phyloP scores from a whole-genome alignment of 92 coral and sea anemone genomes.

The Porites lobata region DNA sequence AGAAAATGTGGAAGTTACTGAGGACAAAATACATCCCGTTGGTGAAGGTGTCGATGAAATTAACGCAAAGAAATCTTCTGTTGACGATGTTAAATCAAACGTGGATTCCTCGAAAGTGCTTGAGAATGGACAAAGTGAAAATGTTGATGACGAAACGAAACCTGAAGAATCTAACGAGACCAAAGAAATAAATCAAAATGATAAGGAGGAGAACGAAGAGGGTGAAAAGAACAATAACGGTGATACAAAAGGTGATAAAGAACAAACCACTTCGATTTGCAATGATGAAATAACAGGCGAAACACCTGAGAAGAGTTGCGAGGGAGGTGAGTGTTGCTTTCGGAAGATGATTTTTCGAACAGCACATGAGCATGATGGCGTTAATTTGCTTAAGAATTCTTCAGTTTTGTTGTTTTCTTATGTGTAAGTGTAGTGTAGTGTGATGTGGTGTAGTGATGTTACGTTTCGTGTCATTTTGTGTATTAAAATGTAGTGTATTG shows the following conservation, averaged over 20 bases:
- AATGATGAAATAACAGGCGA: conserved; percentile 1
- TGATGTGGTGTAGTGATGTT: too few species aligned
- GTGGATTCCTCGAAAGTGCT: conserved; percentile 19
- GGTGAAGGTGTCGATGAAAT: background rate
- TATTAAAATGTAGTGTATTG: too few species aligned
- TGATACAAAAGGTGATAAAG: conserved; percentile 8
- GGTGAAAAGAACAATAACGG: conserved; percentile 13
- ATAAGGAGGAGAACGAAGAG: background rate
- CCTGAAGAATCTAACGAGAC: conserved; percentile 3
- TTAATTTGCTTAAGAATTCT: too few species aligned
- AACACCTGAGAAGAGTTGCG: background rate
- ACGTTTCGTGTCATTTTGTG: too few species aligned
- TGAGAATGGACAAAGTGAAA: conserved; percentile 36
- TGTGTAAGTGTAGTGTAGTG: too few species aligned
- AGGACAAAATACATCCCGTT: conserved; percentile 7
- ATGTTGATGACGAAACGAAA: conserved; percentile 15
- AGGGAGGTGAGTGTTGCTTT: conserved; percentile 35
- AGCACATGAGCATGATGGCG: too few species aligned
- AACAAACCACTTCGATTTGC: background rate
- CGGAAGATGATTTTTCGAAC: background rate
- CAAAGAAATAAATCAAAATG: conserved; percentile 2
- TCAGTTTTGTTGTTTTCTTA: too few species aligned
- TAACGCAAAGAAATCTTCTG: background rate
- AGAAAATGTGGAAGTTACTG: background rate
- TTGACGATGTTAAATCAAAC: background rate